Evolutionary conservation across 1,140 invertebrate species (phyloP), one percentile per base, ranked within the genome.

Genomic region (Parasteatoda tepidariorum): DNA sequence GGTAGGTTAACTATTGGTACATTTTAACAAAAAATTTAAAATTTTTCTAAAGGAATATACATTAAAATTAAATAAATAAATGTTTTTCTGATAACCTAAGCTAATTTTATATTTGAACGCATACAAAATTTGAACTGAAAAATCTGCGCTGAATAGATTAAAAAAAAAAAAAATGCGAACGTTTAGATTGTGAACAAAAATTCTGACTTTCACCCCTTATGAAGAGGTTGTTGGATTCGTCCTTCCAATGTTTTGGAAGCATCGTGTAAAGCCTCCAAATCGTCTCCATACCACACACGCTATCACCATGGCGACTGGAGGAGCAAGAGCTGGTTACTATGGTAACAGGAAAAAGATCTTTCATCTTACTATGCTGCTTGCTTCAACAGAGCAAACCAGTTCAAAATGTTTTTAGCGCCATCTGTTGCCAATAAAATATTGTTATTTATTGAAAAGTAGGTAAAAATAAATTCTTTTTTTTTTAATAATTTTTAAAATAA

Each of bases 251-350:
- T 78, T 78, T 78, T 78, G 61, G 74, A 78, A 78, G 74, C 48
- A 48, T 66, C 74, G 59, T 66, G 61, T 31, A 74, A 74, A 31
- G 71, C 61, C 71, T 74, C 71, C 31, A 48, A 61, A 59, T 61
- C 71, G 71, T 74, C 71, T 59, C 55, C 71, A 74, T 61, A 78
- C n/a, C 38, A 48, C 41, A 76, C 61, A 78, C 74, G 59, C 74
- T 33, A 66, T 78, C 33, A 7, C 74, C 74, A 0, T 78, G 30
- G 74, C 62, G 55, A 78, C 74, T 61, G 41, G 61, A 78, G 74
- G 74, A 78, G 74, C 74, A 66, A 78, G 61, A 78, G 74, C 74
- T 38, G 38, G 74, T 78, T 78, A n/a, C 74, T 28, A 78, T 78
- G 61, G 41, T 18, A 28, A 78, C 74, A 38, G 24, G 57, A 18